phyloP scores from a whole-genome alignment of 2,797 vertebrate genomes.

The Tapirus indicus region DNA sequence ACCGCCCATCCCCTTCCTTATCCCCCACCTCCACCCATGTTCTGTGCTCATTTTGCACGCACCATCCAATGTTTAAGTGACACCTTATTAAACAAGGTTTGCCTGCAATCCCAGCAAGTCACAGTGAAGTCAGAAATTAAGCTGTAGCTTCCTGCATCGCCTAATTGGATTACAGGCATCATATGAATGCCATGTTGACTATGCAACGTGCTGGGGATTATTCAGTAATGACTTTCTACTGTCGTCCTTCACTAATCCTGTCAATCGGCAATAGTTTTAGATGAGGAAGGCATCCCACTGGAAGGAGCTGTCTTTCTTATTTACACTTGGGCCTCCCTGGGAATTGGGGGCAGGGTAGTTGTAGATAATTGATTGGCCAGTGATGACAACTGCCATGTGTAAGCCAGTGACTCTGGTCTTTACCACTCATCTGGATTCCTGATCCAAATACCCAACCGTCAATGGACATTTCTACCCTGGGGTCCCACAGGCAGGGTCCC shows the following conservation, averaged over 20 bases:
- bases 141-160: slow-evolving; percentile 76
- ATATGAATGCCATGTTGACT: slow-evolving; percentile 80
- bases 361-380: background rate
- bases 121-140: slow-evolving; percentile 71
- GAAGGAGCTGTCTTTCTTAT: background rate
- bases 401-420: background rate
- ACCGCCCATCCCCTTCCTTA: no score
- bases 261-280: slow-evolving; percentile 78
- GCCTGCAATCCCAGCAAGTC: background rate
- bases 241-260: slow-evolving; percentile 79
- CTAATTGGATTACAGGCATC: slow-evolving; percentile 88
- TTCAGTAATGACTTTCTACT: slow-evolving; percentile 74
- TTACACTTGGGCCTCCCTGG: background rate
- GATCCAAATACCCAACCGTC: background rate
- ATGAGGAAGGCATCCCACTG: slow-evolving; percentile 41
- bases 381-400: background rate
- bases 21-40: fast-evolving
- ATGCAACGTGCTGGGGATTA: slow-evolving; percentile 84
- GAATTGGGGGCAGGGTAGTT: fast-evolving
- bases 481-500: background rate
- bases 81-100: slow-evolving; percentile 45
- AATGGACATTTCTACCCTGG: background rate
- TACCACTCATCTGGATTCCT: background rate
- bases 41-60: slow-evolving; percentile 19
- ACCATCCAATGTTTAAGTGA: background rate